phyloP scores from a whole-genome alignment of 2,888 invertebrate species.

The Platerodrilus igneus region DNA sequence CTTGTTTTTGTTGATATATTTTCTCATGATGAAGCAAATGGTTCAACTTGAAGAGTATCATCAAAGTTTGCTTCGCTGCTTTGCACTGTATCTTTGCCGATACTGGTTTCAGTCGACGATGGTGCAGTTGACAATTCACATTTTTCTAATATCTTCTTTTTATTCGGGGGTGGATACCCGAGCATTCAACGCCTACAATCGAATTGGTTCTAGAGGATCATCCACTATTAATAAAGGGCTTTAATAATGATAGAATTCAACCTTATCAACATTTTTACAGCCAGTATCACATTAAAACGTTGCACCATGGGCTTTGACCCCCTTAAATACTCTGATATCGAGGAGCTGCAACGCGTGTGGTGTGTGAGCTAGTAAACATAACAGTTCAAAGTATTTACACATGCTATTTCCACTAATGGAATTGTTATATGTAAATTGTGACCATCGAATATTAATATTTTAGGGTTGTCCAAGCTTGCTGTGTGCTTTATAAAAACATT shows the following conservation, averaged over 20 bases:
- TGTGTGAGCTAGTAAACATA: slow-evolving; percentile 12
- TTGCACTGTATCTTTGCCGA: too few relatives aligned
- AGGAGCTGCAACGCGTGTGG: slow-evolving; percentile 16
- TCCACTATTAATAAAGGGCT: slow-evolving; percentile 7
- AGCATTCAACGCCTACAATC: slow-evolving; percentile 15
- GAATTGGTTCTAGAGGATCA: slow-evolving; percentile 16
- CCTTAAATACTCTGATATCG: slow-evolving; percentile 22
- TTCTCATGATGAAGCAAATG: slow-evolving; percentile 1
- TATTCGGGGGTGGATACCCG: slow-evolving; percentile 12
- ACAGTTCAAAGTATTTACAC: slow-evolving; percentile 17
- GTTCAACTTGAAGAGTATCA: background rate
- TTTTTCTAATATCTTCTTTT: slow-evolving; percentile 12
- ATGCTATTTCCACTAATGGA: slow-evolving; percentile 14
- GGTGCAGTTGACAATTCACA: background rate
- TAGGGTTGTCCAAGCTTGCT: slow-evolving; percentile 11
- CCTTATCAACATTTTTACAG: slow-evolving; percentile 15
- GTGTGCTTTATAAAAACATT: slow-evolving; percentile 17
- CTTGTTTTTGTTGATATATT: background rate
- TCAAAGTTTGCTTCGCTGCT: too few relatives aligned
- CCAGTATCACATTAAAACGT: slow-evolving; percentile 9
- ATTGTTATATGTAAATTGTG: slow-evolving; percentile 22
- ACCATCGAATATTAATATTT: slow-evolving; percentile 18
- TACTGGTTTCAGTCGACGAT: too few relatives aligned
- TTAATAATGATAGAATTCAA: slow-evolving; percentile 7
- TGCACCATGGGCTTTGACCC: slow-evolving; percentile 5